Evolutionary conservation across 1,140 invertebrate species (phyloP).

Genomic region (Calephelis virginiensis): DNA sequence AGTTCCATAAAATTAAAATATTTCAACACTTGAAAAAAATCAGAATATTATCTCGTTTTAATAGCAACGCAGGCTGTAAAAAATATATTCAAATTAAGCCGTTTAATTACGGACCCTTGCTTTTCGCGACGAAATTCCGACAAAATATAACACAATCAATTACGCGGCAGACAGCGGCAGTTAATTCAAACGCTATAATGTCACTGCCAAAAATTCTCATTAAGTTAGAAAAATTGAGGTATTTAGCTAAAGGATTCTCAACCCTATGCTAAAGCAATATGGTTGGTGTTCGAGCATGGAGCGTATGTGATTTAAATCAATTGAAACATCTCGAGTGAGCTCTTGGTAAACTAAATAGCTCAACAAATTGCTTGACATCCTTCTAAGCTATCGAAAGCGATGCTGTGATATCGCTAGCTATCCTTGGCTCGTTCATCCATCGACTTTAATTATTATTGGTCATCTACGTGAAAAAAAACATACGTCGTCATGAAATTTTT

Average conservation of each 20-base stretch:
- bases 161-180: constrained; percentile 4
- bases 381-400: no score
- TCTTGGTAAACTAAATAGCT: constrained; percentile 12
- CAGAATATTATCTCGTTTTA: no score
- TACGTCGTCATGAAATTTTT: no score
- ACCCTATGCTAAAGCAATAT: background rate
- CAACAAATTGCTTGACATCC: constrained; percentile 3
- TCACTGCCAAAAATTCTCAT: constrained; percentile 13
- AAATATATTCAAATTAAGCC: constrained; percentile 18
- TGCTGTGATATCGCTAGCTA: no score
- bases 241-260: background rate
- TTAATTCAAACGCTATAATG: constrained; percentile 14
- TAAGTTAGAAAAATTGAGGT: constrained; percentile 1
- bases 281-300: background rate
- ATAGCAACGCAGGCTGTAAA: background rate
- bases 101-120: constrained; percentile 12
- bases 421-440: no score
- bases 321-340: constrained; percentile 3
- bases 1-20: no score
- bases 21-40: no score
- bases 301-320: background rate
- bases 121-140: constrained; percentile 9
- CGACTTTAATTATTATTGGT: no score
- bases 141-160: constrained; percentile 17
- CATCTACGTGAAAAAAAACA: no score